Base-by-base conservation (phyloP, 2,113 vertebrate species). In the Paradoxurus hermaphroditus region DNA sequence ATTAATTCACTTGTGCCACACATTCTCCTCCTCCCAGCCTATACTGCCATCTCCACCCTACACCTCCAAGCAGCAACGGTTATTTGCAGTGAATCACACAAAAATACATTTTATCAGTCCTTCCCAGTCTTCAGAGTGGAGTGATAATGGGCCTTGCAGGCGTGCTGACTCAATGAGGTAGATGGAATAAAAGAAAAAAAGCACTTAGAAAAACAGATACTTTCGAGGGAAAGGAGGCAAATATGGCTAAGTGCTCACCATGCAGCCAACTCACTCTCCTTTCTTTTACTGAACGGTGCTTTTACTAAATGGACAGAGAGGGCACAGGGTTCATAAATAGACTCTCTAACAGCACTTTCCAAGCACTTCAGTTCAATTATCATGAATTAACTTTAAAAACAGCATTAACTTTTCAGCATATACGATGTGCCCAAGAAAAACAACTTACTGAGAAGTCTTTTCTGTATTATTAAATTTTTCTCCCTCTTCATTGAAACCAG, bases 331-430 rank as follows among this genome's bases (percentile, higher is more conserved):
- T 95, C 98, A 98, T 82, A 92, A 98, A 98, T 62, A 97, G 94
- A 97, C 94, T 96, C 85, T 84, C 78, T 59, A 98, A 97, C 7
- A 98, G 96, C 85, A 91, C 96, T 97, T 98, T 98, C 95, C 95
- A 96, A 98, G 98, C 93, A 97, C 95, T 95, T 94, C 36, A 96
- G 96, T 98, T 97, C 97, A 98, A 98, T 98, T 98, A 98, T 92
- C 97, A 97, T 97, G 96, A 98, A 98, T 97, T 98, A 98, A 97
- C 98, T 98, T 98, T 98, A 98, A 98, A 98, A 98, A 98, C 95
- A 93, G 94, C 23, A 96, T 98, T 98, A 96, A 98, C 97, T 98
- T 95, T 98, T 97, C 98, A 97, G 98, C 95, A 91, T 89, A 68
- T 89, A 97, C 34, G 97, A 97, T 85, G 89, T 68, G 67, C 95